These are phyloP conservation scores for Podiceps cristatus DNA, from an alignment of 2,113 vertebrate genomes.

Conservation along the genomic window DNA sequence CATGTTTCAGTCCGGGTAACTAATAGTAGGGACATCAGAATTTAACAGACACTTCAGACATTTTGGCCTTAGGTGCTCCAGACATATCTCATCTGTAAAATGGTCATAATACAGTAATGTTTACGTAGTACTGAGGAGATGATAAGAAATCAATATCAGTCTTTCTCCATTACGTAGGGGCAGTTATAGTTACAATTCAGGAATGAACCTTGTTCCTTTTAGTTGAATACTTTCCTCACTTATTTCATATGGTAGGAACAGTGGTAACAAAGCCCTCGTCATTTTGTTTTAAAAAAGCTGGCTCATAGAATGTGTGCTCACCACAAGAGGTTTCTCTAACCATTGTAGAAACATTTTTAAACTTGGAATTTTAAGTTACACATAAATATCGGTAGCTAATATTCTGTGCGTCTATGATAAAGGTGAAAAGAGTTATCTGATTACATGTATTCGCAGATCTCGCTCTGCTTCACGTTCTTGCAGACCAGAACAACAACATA, in stretches of 20 bases:
- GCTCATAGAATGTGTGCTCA: background rate
- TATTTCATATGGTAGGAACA: background rate
- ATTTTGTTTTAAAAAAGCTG: background rate
- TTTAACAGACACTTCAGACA: accelerated
- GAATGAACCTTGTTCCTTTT: background rate
- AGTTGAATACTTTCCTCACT: background rate
- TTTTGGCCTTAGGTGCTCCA: background rate
- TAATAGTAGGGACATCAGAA: background rate
- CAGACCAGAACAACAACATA: conserved; percentile 25
- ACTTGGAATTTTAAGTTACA: background rate
- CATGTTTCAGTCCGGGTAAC: background rate
- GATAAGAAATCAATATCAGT: background rate
- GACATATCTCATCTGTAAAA: background rate
- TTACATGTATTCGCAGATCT: background rate
- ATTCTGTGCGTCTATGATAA: background rate
- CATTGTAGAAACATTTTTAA: background rate
- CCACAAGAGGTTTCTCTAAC: background rate
- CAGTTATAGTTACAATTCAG: background rate
- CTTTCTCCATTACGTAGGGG: background rate
- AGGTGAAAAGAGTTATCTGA: background rate
- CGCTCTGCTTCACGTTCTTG: background rate
- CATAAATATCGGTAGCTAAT: background rate
- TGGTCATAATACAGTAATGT: background rate
- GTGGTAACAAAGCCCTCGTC: background rate
- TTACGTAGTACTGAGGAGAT: background rate